Evolutionary conservation across 2,888 invertebrate genomes (phyloP), one percentile per base, ranked within the genome.

Genomic region (Tiphia femorata): DNA sequence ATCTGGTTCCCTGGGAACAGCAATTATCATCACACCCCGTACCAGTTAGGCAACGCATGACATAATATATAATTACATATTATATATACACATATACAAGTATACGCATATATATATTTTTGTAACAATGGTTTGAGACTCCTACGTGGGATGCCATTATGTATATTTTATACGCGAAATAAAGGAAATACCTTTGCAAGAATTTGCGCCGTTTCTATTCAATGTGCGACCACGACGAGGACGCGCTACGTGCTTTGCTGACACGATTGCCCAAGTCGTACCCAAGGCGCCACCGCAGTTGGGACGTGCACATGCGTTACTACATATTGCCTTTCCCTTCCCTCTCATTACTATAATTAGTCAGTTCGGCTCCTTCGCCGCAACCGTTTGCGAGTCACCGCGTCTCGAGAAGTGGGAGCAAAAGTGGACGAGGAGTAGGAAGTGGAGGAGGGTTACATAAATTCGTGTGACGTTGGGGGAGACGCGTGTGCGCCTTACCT

Each of bases 151-250:
- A 78, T 79, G 80, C 80, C 80, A 81, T 80, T 78, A 77, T 76
- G 76, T 78, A 76, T 76, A 79, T 79, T 78, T 79, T 77, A 72
- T 78, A 79, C 74, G 70, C 61, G 73, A 77, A 78, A 78, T 76
- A 76, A 77, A 76, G 71, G 61, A 75, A 77, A 75, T 64, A 67
- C 60, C 68, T 74, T 74, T 76, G 69, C 72, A 77, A 75, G 66
- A 68, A 58, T n/a, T n/a, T n/a, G n/a, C n/a, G n/a, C n/a, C n/a
- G n/a, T n/a, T n/a, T n/a, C n/a, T n/a, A n/a, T n/a, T n/a, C n/a
- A n/a, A n/a, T n/a, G n/a, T n/a, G n/a, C n/a, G n/a, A n/a, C n/a
- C n/a, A n/a, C n/a, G n/a, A n/a, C n/a, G n/a, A n/a, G n/a, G n/a
- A n/a, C n/a, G n/a, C n/a, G n/a, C n/a, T n/a, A n/a, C n/a, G n/a